These are phyloP conservation scores for Agelas oroides DNA, from an alignment of 37 sponge, comb jelly and placozoan genomes.

Conservation along the genomic window DNA sequence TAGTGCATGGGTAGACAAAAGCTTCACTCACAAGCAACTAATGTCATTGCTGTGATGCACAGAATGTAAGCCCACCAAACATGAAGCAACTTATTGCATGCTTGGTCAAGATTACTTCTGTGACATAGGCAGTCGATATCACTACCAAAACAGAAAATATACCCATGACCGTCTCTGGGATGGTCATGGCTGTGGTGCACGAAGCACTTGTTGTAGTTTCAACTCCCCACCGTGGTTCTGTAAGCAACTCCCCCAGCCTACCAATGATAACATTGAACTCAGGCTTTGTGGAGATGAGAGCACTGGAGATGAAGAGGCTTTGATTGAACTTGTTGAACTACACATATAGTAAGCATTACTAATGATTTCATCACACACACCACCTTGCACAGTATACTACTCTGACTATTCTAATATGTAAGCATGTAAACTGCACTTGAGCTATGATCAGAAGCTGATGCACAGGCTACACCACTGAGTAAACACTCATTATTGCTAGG, in stretches of 20 bases:
- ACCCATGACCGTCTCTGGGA: slow-evolving; percentile 32
- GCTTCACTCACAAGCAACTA: too few relatives aligned
- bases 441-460: too few relatives aligned
- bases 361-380: too few relatives aligned
- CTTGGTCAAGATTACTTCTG: slow-evolving; percentile 44
- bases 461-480: too few relatives aligned
- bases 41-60: too few relatives aligned
- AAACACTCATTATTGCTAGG: too few relatives aligned
- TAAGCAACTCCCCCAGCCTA: slow-evolving; percentile 10
- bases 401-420: too few relatives aligned
- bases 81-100: too few relatives aligned
- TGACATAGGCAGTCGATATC: slow-evolving; percentile 11
- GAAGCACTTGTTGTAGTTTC: slow-evolving; percentile 24
- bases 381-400: too few relatives aligned
- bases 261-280: slow-evolving; percentile 22
- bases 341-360: slow-evolving; percentile 12
- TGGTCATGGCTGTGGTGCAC: slow-evolving; percentile 29
- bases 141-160: not conserved
- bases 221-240: slow-evolving; percentile 33
- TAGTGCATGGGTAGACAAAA: too few relatives aligned
- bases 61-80: too few relatives aligned
- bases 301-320: not conserved
- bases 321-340: slow-evolving; percentile 21
- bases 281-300: slow-evolving; percentile 5
- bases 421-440: too few relatives aligned